Conservation (phyloP, 2,888 invertebrate genomes). For the Cylloceria caligata region DNA sequence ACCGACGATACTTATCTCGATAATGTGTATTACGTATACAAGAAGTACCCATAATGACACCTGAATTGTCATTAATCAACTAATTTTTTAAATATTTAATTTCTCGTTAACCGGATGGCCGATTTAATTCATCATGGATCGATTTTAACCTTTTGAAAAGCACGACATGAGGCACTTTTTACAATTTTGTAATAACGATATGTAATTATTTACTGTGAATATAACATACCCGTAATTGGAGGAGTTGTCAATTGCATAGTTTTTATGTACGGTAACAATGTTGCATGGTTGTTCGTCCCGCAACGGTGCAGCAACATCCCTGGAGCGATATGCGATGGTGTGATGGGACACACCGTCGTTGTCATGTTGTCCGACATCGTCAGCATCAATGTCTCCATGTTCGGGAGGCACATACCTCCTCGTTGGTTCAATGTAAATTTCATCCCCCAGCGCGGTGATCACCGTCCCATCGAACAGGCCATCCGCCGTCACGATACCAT, state of each 20-base stretch:
- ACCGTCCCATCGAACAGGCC: slow-evolving; percentile 96
- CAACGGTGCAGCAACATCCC: slow-evolving; percentile 87
- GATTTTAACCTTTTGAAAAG: too few relatives aligned
- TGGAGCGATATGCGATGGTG: slow-evolving; percentile 92
- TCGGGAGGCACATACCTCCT: slow-evolving; percentile 86
- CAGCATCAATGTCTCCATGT: slow-evolving; percentile 77
- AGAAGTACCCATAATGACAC: not conserved
- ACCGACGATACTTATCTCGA: not conserved
- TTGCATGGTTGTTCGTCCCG: slow-evolving; percentile 76
- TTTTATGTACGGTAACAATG: slow-evolving; percentile 81
- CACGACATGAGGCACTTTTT: too few relatives aligned
- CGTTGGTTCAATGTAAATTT: slow-evolving; percentile 93
- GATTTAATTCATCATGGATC: too few relatives aligned
- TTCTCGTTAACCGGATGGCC: too few relatives aligned
- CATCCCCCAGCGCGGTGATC: slow-evolving; percentile 88
- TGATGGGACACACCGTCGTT: slow-evolving; percentile 85
- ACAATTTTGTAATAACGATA: too few relatives aligned
- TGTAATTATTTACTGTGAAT: too few relatives aligned
- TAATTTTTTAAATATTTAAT: too few relatives aligned
- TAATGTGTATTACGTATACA: not conserved
- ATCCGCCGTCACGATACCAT: slow-evolving; percentile 93
- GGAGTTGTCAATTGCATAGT: slow-evolving; percentile 43
- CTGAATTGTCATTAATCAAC: too few relatives aligned
- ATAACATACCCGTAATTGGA: slow-evolving; percentile 59
- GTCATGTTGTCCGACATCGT: slow-evolving; percentile 74